Conservation (phyloP, 2,797 vertebrate genomes). For the Paramormyrops hopkinsi region DNA sequence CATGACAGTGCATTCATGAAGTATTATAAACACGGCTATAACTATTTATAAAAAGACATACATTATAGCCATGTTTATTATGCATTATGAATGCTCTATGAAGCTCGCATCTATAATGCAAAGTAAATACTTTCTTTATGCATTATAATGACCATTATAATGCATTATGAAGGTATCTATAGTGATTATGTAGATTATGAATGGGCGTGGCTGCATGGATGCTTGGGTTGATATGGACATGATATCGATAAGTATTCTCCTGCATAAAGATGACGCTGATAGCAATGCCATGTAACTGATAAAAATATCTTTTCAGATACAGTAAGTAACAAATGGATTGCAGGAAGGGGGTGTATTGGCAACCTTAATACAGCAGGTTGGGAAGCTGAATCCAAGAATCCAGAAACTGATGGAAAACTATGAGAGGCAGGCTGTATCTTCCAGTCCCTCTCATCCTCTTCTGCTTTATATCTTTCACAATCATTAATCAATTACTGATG, state of each 20-base stretch:
- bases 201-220: not conserved
- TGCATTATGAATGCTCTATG: too few species aligned
- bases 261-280: not conserved
- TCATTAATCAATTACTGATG: not conserved
- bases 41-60: too few species aligned
- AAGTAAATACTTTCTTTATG: too few species aligned
- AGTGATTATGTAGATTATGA: not conserved
- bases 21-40: too few species aligned
- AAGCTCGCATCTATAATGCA: too few species aligned
- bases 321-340: not conserved
- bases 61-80: too few species aligned
- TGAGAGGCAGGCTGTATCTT: not conserved
- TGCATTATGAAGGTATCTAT: too few species aligned
- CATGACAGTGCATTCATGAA: not conserved
- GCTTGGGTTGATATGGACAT: not conserved
- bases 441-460: not conserved
- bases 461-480: not conserved
- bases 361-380: not conserved
- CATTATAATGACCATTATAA: too few species aligned
- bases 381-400: not conserved
- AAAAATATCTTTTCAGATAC: not conserved
- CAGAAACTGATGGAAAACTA: not conserved
- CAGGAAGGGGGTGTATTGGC: not conserved
- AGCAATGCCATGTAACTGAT: not conserved
- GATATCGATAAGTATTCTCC: not conserved